A percentile compares a stretch with the other conserved stretches of the same genome.
Evolutionary conservation across 2,113 vertebrate genomes (phyloP).

Genomic region (Hyperopisus bebe): DNA sequence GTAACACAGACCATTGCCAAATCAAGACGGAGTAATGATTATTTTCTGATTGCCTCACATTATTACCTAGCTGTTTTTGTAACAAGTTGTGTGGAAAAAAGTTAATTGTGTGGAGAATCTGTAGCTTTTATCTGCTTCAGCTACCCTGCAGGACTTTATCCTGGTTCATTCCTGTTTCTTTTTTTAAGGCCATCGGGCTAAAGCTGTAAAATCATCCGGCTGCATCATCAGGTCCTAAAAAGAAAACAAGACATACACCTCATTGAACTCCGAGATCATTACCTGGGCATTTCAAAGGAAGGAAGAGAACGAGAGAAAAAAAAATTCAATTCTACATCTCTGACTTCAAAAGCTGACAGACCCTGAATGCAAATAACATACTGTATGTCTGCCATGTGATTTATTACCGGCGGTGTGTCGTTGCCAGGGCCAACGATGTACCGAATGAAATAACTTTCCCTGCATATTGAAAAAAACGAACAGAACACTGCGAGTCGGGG

Average conservation of each 20-base stretch:
- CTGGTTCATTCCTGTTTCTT: neutral
- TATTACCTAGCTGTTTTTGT: neutral
- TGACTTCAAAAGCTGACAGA: slow-evolving; percentile 30
- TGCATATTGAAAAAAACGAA: slow-evolving; percentile 19
- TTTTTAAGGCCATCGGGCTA: neutral
- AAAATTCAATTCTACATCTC: slow-evolving; percentile 26
- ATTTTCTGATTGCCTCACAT: neutral
- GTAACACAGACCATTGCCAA: neutral
- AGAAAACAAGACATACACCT: slow-evolving; percentile 17
- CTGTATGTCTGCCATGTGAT: slow-evolving; percentile 26
- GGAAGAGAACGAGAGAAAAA: neutral
- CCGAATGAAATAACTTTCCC: slow-evolving; percentile 14
- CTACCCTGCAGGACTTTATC: neutral
- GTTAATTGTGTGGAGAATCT: slow-evolving; percentile 16
- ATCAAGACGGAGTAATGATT: neutral
- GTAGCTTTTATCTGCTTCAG: neutral
- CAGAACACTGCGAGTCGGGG: neutral
- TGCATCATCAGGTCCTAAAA: slow-evolving; percentile 8
- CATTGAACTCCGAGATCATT: slow-evolving; percentile 24
- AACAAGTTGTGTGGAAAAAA: slow-evolving; percentile 1
- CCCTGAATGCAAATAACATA: slow-evolving; percentile 28
- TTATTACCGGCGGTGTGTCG: slow-evolving; percentile 14
- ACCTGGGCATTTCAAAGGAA: slow-evolving; percentile 10
- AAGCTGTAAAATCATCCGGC: neutral
- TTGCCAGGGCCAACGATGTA: slow-evolving; percentile 18